Evolutionary conservation across 2,888 invertebrate species (phyloP).

Genomic region (Mycalesis mineus): DNA sequence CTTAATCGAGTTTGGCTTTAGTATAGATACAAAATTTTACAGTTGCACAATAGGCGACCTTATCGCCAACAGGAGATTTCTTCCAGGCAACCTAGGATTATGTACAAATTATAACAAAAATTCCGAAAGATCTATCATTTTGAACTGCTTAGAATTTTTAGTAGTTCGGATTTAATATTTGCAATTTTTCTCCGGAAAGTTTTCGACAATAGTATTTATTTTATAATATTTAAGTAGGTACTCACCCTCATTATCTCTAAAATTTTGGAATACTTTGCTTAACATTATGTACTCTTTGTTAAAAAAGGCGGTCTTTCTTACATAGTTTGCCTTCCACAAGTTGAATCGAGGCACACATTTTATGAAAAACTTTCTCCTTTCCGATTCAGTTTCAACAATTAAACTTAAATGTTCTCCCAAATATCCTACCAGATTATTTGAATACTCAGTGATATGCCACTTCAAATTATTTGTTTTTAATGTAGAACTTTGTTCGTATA

Average conservation of each 20-base stretch:
- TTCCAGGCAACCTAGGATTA: too few relatives aligned
- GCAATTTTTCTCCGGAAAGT: too few relatives aligned
- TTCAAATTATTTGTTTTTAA: conserved; percentile 32
- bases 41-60: too few relatives aligned
- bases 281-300: conserved; percentile 59
- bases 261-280: conserved; percentile 49
- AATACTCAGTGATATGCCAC: conserved; percentile 48
- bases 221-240: background rate
- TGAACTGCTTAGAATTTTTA: too few relatives aligned
- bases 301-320: conserved; percentile 52
- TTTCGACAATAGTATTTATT: background rate
- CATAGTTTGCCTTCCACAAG: conserved; percentile 60
- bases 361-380: conserved; percentile 67
- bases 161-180: too few relatives aligned
- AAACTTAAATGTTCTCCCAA: conserved; percentile 62
- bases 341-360: conserved; percentile 78
- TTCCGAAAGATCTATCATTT: too few relatives aligned
- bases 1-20: too few relatives aligned
- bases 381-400: conserved; percentile 38
- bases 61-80: too few relatives aligned
- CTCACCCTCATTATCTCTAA: conserved; percentile 49
- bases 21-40: too few relatives aligned
- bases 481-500: conserved; percentile 42
- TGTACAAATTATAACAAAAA: too few relatives aligned
- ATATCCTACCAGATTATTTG: conserved; percentile 55